phyloP scores from a whole-genome alignment of 2,113 vertebrate species.

The Triplophysa tibetana region DNA sequence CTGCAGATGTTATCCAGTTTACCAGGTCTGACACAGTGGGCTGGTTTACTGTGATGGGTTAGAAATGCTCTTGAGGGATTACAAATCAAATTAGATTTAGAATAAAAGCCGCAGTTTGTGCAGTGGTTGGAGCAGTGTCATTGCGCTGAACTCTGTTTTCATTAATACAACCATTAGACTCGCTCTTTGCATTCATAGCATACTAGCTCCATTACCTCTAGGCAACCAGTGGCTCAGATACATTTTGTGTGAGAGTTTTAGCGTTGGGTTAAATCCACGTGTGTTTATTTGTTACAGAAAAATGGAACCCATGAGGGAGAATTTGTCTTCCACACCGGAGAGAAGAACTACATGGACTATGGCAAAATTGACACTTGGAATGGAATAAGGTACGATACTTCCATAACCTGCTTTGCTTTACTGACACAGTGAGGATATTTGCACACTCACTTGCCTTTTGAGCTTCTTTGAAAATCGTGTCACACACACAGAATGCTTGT shows the following conservation, averaged over 20 bases:
- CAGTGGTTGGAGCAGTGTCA: neutral
- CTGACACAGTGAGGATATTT: slow-evolving; percentile 14
- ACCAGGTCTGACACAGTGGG: slow-evolving; percentile 3
- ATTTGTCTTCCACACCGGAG: slow-evolving; percentile 90
- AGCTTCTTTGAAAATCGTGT: slow-evolving; percentile 18
- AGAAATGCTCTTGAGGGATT: neutral
- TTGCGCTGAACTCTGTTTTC: neutral
- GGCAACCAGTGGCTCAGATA: neutral
- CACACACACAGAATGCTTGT: slow-evolving; percentile 2
- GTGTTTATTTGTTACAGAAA: slow-evolving; percentile 76
- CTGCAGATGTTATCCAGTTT: neutral
- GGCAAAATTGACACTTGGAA: slow-evolving; percentile 93
- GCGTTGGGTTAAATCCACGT: neutral
- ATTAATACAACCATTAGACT: neutral
- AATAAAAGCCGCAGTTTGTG: neutral
- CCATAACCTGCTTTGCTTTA: slow-evolving; percentile 1
- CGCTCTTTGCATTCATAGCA: neutral
- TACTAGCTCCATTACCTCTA: neutral
- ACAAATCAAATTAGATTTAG: neutral
- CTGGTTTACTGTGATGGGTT: slow-evolving; percentile 25
- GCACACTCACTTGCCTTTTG: slow-evolving; percentile 13
- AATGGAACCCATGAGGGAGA: slow-evolving; percentile 93
- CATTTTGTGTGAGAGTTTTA: neutral
- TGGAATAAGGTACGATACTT: slow-evolving; percentile 81
- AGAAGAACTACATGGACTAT: slow-evolving; percentile 86